These are phyloP conservation scores for Biston stratarius DNA, from an alignment of 2,888 invertebrate genomes.

Conservation along the genomic window DNA sequence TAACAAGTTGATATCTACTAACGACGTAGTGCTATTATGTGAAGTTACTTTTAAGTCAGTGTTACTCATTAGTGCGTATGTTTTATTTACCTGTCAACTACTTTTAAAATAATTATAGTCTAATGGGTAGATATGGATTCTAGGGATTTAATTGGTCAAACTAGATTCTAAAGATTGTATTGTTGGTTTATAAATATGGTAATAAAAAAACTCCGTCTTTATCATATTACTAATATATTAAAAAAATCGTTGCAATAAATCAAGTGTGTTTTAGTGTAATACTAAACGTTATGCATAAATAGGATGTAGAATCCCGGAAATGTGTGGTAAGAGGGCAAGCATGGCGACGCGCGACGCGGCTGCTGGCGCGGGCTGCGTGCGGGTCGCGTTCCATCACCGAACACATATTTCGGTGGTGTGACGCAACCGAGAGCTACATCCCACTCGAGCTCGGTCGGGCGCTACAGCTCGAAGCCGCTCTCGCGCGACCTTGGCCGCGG, in stretches of 20 bases:
- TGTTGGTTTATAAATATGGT: neutral
- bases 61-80: slow-evolving; percentile 8
- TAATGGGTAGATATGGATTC: no score
- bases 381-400: slow-evolving; percentile 85
- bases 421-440: slow-evolving; percentile 81
- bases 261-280: neutral
- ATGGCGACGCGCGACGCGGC: slow-evolving; percentile 58
- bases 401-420: slow-evolving; percentile 86
- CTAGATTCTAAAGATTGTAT: neutral
- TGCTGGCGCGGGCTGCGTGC: slow-evolving; percentile 79
- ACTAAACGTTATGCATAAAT: neutral
- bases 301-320: slow-evolving; percentile 56
- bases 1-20: slow-evolving; percentile 61
- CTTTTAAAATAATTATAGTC: neutral
- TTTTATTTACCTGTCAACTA: slow-evolving; percentile 9
- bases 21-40: slow-evolving; percentile 54
- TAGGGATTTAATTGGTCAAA: neutral
- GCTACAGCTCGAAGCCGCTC: slow-evolving; percentile 78
- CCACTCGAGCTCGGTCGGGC: slow-evolving; percentile 70
- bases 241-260: neutral
- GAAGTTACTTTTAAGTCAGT: slow-evolving; percentile 47
- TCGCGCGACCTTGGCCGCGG: slow-evolving; percentile 92
- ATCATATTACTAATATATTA: no score
- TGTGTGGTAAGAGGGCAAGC: slow-evolving; percentile 59
- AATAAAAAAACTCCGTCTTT: no score